These are phyloP conservation scores for Passerculus sandwichensis DNA, from an alignment of 2,797 vertebrate genomes.

Conservation along the genomic window DNA sequence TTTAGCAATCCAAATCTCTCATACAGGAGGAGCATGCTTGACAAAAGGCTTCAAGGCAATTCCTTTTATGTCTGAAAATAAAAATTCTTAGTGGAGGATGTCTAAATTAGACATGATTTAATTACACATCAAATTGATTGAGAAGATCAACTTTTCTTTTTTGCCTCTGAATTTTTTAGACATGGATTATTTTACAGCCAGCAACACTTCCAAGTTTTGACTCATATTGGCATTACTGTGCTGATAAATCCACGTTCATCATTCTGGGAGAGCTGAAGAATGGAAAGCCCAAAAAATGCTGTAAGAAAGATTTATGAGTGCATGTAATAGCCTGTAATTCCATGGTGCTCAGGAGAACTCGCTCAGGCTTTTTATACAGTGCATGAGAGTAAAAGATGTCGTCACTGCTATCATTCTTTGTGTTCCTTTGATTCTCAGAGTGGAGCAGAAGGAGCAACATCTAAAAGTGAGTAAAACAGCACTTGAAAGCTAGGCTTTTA, in stretches of 20 bases:
- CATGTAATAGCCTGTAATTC: neutral
- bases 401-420: neutral
- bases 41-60: neutral
- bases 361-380: neutral
- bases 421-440: conserved; percentile 38
- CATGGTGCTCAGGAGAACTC: neutral
- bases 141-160: neutral
- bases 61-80: neutral
- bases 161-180: neutral
- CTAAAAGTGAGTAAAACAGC: conserved; percentile 17
- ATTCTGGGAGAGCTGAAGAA: neutral
- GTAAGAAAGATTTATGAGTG: neutral
- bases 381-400: neutral
- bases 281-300: neutral
- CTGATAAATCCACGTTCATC: neutral
- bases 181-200: neutral
- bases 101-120: neutral
- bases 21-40: neutral
- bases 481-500: neutral
- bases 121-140: neutral
- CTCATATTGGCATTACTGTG: neutral
- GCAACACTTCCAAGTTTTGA: neutral
- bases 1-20: neutral
- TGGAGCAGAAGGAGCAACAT: neutral
- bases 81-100: neutral